phyloP scores from a whole-genome alignment of 1,140 invertebrate genomes.

The Drosophila subpulchrella region DNA sequence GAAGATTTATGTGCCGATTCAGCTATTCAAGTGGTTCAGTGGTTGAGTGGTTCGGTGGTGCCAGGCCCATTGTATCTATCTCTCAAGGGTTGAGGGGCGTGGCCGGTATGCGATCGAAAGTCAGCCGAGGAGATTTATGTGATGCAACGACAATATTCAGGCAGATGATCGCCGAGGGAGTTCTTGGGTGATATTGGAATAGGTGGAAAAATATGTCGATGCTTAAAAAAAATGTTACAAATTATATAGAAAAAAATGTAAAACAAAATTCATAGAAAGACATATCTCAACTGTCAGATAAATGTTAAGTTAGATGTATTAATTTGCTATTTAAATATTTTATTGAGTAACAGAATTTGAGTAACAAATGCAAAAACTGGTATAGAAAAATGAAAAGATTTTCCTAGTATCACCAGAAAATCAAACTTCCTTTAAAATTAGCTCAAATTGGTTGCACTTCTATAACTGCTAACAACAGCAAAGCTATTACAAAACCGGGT shows the following conservation, averaged over 20 bases:
- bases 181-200: not conserved
- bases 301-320: too few relatives aligned
- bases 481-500: not conserved
- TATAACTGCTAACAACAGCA: not conserved
- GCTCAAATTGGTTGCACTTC: too few relatives aligned
- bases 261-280: too few relatives aligned
- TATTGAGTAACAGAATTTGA: too few relatives aligned
- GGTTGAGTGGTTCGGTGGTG: constrained; percentile 43
- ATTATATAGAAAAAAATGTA: not conserved
- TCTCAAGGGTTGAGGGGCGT: constrained; percentile 68
- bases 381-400: too few relatives aligned
- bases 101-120: constrained; percentile 54
- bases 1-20: constrained; percentile 62
- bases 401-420: too few relatives aligned
- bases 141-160: not conserved
- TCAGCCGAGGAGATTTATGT: constrained; percentile 55
- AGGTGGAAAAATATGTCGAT: not conserved
- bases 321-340: too few relatives aligned
- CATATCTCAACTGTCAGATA: too few relatives aligned
- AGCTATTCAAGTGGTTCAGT: constrained; percentile 73
- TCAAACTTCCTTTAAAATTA: too few relatives aligned
- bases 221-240: not conserved
- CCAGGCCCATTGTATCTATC: constrained; percentile 11
- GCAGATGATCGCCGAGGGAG: constrained; percentile 23
- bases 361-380: too few relatives aligned